Percentiles rank a stretch among this genome's conserved stretches.
Conservation (phyloP, 1,140 invertebrate genomes). For the Drosophila kohkoa region DNA sequence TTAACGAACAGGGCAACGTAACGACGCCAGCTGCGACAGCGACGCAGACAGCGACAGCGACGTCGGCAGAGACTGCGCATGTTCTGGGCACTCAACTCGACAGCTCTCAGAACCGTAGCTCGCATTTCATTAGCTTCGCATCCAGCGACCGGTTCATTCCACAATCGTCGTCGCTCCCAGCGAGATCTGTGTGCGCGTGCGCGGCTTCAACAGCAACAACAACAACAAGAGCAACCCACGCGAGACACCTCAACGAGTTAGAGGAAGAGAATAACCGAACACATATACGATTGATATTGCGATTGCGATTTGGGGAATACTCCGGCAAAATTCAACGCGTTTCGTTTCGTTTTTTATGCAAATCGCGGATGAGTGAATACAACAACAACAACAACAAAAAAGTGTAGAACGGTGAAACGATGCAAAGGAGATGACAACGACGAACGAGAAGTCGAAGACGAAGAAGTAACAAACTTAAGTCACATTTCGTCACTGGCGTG, state of each 20-base stretch:
- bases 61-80: constrained; percentile 27
- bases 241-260: constrained; percentile 25
- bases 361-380: constrained; percentile 40
- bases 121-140: constrained; percentile 78
- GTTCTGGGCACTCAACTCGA: constrained; percentile 75
- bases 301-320: constrained; percentile 11
- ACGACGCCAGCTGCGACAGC: constrained; percentile 14
- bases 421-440: constrained; percentile 3
- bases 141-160: constrained; percentile 71
- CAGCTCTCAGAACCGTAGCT: constrained; percentile 63
- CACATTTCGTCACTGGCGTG: constrained; percentile 53
- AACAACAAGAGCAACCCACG: constrained; percentile 43
- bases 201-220: constrained; percentile 35
- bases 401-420: not conserved
- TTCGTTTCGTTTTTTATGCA: constrained; percentile 64
- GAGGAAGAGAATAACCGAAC: constrained; percentile 16
- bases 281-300: not conserved
- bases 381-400: not conserved
- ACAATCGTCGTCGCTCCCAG: constrained; percentile 36
- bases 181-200: constrained; percentile 73
- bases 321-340: constrained; percentile 13
- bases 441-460: not conserved
- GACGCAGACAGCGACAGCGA: constrained; percentile 8
- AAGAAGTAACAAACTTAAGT: constrained; percentile 27
- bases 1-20: constrained; percentile 53